phyloP scores from a whole-genome alignment of 1,140 invertebrate species.

The Tetragonula clypearis region DNA sequence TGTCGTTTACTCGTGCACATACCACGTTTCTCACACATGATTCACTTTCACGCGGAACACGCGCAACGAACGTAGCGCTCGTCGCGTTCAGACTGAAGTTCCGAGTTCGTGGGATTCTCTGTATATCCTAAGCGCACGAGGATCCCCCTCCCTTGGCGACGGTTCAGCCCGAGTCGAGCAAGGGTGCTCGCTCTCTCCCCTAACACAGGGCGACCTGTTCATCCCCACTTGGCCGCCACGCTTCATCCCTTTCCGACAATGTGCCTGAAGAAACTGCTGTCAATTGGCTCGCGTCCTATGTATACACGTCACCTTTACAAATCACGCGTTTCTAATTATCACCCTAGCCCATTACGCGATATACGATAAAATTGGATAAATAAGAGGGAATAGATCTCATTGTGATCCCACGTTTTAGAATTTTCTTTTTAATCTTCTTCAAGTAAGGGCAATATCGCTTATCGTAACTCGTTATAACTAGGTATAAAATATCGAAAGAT shows the following conservation, averaged over 20 bases:
- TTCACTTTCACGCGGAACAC: conserved; percentile 17
- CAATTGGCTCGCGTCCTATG: conserved; percentile 16
- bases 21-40: conserved; percentile 66
- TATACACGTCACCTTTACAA: conserved; percentile 25
- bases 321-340: conserved; percentile 60
- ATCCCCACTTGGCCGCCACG: conserved; percentile 23
- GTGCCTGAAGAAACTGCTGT: conserved; percentile 33
- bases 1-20: conserved; percentile 60
- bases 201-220: conserved; percentile 26
- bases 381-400: not conserved
- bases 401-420: not conserved
- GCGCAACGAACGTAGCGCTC: conserved; percentile 71
- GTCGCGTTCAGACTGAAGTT: conserved; percentile 79
- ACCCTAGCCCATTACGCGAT: not conserved
- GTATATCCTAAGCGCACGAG: conserved; percentile 73
- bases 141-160: conserved; percentile 59
- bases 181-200: conserved; percentile 28
- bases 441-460: no score
- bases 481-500: no score
- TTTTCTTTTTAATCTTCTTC: no score
- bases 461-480: no score
- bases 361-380: not conserved
- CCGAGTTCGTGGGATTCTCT: conserved; percentile 68
- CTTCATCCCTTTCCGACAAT: conserved; percentile 13
- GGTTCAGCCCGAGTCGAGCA: conserved; percentile 46